Conservation (phyloP, 1,140 invertebrate species). For the Cydia splendana region DNA sequence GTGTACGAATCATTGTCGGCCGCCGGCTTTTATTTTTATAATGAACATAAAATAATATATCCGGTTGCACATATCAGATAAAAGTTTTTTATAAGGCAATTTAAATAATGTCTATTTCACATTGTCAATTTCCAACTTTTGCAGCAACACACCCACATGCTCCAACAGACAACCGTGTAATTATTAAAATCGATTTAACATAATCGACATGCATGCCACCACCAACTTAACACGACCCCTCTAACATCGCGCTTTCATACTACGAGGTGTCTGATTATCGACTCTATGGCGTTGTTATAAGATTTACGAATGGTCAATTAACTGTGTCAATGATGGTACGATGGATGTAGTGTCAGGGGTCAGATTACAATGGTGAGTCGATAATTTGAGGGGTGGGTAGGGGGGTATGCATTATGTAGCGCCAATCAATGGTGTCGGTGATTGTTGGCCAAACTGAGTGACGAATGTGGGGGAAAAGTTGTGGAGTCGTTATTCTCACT, state of each 20-base stretch:
- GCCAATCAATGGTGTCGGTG: constrained; percentile 71
- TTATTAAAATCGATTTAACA: constrained; percentile 63
- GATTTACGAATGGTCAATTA: background rate
- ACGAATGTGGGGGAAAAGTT: constrained; percentile 37
- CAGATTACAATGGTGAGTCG: constrained; percentile 40
- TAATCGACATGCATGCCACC: constrained; percentile 51
- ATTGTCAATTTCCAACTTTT: constrained; percentile 4
- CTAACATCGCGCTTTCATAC: background rate
- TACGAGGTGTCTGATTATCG: background rate
- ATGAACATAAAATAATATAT: no score
- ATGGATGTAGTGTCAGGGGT: constrained; percentile 25
- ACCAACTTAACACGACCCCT: constrained; percentile 41
- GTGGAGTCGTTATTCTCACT: constrained; percentile 36
- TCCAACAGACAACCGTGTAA: constrained; percentile 41
- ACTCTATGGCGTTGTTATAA: background rate
- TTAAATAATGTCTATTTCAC: no score
- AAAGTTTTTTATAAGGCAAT: no score
- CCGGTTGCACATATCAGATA: no score
- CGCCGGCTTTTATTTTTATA: no score
- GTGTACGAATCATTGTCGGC: no score
- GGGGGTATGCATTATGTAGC: constrained; percentile 72
- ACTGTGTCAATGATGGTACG: background rate
- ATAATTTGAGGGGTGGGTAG: constrained; percentile 49
- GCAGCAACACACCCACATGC: constrained; percentile 37
- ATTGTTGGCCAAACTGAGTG: constrained; percentile 49